These are phyloP conservation scores for Romanogobio albipinnatus DNA, from an alignment of 2,113 vertebrate species.

Conservation along the genomic window DNA sequence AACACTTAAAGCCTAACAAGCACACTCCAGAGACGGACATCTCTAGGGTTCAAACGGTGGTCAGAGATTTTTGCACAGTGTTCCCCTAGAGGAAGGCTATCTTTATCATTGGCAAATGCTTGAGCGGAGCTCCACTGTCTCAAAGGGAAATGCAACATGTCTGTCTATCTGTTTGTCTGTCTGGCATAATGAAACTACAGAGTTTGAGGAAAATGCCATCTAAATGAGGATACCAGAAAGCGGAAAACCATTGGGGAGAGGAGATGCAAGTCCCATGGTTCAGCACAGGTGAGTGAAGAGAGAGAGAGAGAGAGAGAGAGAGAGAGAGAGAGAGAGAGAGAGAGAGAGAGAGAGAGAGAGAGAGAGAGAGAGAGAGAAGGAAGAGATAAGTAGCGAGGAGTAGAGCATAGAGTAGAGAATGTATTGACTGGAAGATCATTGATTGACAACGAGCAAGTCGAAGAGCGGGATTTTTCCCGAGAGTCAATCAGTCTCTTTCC, in stretches of 20 bases:
- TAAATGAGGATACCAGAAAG: background rate
- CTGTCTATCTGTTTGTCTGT: slow-evolving; percentile 9
- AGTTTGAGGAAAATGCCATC: background rate
- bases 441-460: slow-evolving; percentile 36
- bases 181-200: background rate
- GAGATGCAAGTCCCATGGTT: background rate
- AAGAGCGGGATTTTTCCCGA: slow-evolving; percentile 4
- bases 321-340: background rate
- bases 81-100: slow-evolving; percentile 36
- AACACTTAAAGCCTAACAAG: slow-evolving; percentile 27
- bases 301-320: slow-evolving; percentile 2
- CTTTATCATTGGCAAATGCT: slow-evolving; percentile 14
- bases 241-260: background rate
- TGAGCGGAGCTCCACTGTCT: background rate
- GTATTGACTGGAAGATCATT: slow-evolving; percentile 41
- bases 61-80: slow-evolving; percentile 5
- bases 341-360: background rate
- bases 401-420: slow-evolving; percentile 34
- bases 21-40: slow-evolving; percentile 34
- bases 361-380: background rate
- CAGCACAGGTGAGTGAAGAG: background rate
- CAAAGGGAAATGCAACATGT: background rate
- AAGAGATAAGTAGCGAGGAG: slow-evolving; percentile 26
- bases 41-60: slow-evolving; percentile 41
- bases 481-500: slow-evolving; percentile 4